Base-by-base conservation (phyloP, 2,797 vertebrate species). In the Danio kyathit region DNA sequence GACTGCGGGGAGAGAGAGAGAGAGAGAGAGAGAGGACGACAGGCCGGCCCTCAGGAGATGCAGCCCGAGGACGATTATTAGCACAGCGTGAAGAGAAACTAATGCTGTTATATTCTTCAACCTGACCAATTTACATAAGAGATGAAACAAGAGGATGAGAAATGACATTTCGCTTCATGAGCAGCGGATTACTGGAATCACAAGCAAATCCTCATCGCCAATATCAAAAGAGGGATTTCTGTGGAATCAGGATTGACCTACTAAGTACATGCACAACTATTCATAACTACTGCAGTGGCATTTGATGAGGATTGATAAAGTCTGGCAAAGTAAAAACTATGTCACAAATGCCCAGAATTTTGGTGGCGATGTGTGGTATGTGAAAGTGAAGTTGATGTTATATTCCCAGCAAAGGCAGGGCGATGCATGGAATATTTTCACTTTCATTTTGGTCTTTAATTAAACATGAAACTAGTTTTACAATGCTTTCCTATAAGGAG, bases 51-150 rank as follows among this genome's bases (percentile, higher is more conserved):
- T 75, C 65, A 79, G 61, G 76, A 83, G 63, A 84, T 56, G 46
- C 79, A 64, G 80, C 46, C 49, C 19, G 51, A 70, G 72, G 38
- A 67, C 49, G 67, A 79, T 85, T 84, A 86, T 87, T 83, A 79
- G 77, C 52, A 70, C 74, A 83, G 60, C 61, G 61, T 14, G 54
- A 52, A 51, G 82, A 59, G 64, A 59, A 61, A 51, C 74, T 72
- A 84, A 77, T 72, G 67, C 69, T 74, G 64, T 76, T 81, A 76
- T 64, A 69, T 49, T 75, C 57, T 54, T 66, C 8, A 70, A 69
- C 43, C 74, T 40, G 13, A 81, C 57, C 46, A 75, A 82, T 87
- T 84, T 80, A 65, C 74, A 85, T 77, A 83, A 80, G 64, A 49
- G 41, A 63, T 49, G 54, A 81, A 51, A 72, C 19, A 46, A 80